These are phyloP conservation scores for Thinocorus orbignyianus DNA, from an alignment of 2,113 vertebrate genomes.

Conservation along the genomic window DNA sequence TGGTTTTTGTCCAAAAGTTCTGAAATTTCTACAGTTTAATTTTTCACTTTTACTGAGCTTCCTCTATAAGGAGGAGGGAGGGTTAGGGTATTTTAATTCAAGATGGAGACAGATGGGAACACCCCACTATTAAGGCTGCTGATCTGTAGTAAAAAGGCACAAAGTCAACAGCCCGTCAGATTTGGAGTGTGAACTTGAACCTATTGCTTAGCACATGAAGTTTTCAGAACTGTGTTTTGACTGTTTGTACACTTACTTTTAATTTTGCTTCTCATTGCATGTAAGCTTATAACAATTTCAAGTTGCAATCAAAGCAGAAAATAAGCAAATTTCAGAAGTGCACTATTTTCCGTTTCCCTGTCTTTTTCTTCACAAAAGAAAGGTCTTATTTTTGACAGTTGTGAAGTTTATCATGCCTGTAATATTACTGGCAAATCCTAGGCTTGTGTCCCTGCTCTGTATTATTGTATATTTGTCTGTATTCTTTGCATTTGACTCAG, in stretches of 20 bases:
- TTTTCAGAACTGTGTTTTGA: neutral
- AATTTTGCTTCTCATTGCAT: neutral
- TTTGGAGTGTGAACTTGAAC: neutral
- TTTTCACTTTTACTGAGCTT: neutral
- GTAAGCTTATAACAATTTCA: neutral
- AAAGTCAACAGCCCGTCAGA: neutral
- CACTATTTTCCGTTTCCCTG: neutral
- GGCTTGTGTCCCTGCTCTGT: neutral
- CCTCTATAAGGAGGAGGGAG: neutral
- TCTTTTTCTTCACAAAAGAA: neutral
- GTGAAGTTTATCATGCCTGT: neutral
- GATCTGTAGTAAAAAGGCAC: neutral
- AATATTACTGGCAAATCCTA: neutral
- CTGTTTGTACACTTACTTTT: neutral
- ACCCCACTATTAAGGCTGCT: neutral
- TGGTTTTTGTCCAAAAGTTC: neutral
- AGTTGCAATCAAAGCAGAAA: neutral
- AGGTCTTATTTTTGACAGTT: neutral
- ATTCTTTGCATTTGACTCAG: neutral
- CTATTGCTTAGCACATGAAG: neutral
- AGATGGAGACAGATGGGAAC: neutral
- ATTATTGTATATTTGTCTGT: neutral
- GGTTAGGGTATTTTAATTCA: neutral
- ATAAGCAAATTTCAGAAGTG: neutral
- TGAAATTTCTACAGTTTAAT: neutral